Percentiles rank a stretch among this genome's conserved stretches.
phyloP scores from a whole-genome alignment of 1,140 invertebrate genomes.

The Oreohelix idahoensis region DNA sequence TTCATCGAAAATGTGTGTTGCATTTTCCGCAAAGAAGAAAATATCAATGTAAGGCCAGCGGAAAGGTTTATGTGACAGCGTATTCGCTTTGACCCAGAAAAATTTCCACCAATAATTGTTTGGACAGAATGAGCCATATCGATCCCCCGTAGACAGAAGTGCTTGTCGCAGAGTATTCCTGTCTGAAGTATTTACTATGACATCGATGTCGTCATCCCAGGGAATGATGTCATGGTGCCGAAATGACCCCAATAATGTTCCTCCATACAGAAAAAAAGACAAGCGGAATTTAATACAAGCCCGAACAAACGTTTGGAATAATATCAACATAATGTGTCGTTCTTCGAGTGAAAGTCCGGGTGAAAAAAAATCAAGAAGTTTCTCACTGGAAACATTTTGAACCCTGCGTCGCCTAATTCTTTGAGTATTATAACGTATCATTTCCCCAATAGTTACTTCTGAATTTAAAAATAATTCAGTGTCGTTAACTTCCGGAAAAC shows the following conservation, averaged over 20 bases:
- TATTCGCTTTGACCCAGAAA: constrained; percentile 38
- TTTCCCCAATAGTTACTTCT: neutral
- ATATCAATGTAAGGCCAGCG: constrained; percentile 69
- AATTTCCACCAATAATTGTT: constrained; percentile 56
- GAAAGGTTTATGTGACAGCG: constrained; percentile 43
- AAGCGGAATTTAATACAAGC: constrained; percentile 47
- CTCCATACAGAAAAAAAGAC: constrained; percentile 61
- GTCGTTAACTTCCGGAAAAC: constrained; percentile 14
- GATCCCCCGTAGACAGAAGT: constrained; percentile 35
- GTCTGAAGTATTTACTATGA: constrained; percentile 52
- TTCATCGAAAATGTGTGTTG: constrained; percentile 63
- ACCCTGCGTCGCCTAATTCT: neutral
- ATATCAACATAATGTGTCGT: constrained; percentile 41
- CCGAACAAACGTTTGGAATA: constrained; percentile 46
- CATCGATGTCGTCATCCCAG: constrained; percentile 70
- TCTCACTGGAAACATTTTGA: neutral
- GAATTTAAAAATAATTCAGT: neutral
- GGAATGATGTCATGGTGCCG: constrained; percentile 62
- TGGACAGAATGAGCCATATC: constrained; percentile 12
- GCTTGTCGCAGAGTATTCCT: constrained; percentile 40
- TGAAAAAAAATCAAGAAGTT: constrained; percentile 27
- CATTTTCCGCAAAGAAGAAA: constrained; percentile 64
- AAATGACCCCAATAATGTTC: constrained; percentile 58
- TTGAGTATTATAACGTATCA: too few species aligned
- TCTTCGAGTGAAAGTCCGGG: constrained; percentile 42